A percentile compares a stretch with the other conserved stretches of the same genome.
phyloP scores from a whole-genome alignment of 2,797 vertebrate species.

The Sebastes diploproa region DNA sequence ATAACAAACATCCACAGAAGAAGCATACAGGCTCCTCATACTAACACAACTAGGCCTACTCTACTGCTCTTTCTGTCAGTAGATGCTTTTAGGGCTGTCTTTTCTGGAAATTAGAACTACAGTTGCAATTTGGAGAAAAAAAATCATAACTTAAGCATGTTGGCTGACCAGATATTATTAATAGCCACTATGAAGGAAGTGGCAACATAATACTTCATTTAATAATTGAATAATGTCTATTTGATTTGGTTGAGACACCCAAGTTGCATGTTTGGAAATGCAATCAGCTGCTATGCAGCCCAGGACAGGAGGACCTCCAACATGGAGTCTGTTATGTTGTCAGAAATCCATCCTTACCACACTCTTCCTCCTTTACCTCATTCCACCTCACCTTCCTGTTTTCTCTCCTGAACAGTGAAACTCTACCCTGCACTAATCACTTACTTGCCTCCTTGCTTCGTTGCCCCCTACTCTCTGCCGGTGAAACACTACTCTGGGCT shows the following conservation, averaged over 20 bases:
- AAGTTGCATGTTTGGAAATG: not conserved
- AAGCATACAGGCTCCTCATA: not conserved
- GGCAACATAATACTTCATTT: not conserved
- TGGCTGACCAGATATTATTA: not conserved
- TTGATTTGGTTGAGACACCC: not conserved
- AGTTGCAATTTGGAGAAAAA: too few relatives aligned
- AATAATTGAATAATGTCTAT: not conserved
- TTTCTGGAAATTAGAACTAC: too few relatives aligned
- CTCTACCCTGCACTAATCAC: slow-evolving; percentile 45
- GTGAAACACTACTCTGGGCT: slow-evolving; percentile 78
- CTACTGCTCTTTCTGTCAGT: not conserved
- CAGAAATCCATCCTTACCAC: not conserved
- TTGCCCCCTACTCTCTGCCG: slow-evolving; percentile 19
- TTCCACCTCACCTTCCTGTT: slow-evolving; percentile 32
- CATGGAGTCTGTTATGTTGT: not conserved
- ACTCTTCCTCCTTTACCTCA: slow-evolving; percentile 14
- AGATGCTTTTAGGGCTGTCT: not conserved
- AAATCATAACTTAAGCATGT: too few relatives aligned
- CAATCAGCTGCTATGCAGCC: not conserved
- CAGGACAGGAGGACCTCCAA: not conserved
- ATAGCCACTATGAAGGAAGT: not conserved
- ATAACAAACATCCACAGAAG: not conserved
- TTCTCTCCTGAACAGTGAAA: slow-evolving; percentile 39
- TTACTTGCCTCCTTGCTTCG: slow-evolving; percentile 29
- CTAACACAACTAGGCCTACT: not conserved